Conservation (phyloP, 2,797 vertebrate species). For the Darevskia nairensis region DNA sequence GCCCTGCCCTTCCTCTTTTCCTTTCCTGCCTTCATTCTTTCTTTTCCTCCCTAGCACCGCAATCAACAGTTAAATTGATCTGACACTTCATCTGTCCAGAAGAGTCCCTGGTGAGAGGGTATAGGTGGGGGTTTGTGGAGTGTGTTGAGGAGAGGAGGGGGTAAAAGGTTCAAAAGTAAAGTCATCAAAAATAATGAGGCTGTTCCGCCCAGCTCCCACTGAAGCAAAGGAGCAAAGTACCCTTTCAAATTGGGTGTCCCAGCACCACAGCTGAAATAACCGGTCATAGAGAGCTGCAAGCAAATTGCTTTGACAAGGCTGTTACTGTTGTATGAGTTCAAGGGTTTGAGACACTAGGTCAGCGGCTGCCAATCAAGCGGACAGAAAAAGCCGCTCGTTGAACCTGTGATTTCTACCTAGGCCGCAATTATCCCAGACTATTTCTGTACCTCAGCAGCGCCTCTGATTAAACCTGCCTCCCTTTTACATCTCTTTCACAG, state of each 20-base stretch:
- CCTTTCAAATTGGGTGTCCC: conserved; percentile 76
- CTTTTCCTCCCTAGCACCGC: conserved; percentile 3
- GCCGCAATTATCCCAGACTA: conserved; percentile 84
- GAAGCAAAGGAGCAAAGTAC: conserved; percentile 67
- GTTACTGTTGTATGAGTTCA: conserved; percentile 80
- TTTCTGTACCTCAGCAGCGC: conserved; percentile 82
- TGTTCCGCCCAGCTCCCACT: conserved; percentile 73
- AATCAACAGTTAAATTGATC: conserved; percentile 68
- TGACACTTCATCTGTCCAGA: conserved; percentile 60
- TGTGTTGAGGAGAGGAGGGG: conserved; percentile 12
- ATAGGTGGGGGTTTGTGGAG: conserved; percentile 10
- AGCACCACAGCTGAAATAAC: conserved; percentile 75
- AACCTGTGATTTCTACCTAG: conserved; percentile 86
- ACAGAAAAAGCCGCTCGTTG: conserved; percentile 80
- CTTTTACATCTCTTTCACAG: conserved; percentile 90
- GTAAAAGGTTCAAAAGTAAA: conserved; percentile 74
- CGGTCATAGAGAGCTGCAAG: conserved; percentile 77
- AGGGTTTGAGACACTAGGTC: conserved; percentile 83
- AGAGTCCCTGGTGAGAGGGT: conserved; percentile 42
- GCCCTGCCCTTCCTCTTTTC: background rate
- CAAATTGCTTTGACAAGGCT: conserved; percentile 84
- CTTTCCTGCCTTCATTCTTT: conserved; percentile 2
- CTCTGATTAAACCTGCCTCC: conserved; percentile 87
- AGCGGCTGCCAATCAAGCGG: conserved; percentile 83
- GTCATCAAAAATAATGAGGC: conserved; percentile 78